Evolutionary conservation across 2,797 vertebrate genomes (phyloP).

Genomic region (Gallinago solitaria): DNA sequence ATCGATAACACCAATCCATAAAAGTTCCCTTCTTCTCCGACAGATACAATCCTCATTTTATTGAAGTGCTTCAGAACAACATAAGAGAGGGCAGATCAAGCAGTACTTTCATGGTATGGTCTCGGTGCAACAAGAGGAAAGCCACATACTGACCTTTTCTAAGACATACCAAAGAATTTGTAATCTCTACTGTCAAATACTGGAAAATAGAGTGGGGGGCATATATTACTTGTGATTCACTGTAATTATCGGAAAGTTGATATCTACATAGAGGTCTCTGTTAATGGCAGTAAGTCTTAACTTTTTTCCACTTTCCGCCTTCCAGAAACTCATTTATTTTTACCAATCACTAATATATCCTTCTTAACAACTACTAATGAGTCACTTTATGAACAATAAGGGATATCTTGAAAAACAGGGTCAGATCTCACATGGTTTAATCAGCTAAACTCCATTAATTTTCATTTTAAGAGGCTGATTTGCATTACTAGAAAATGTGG

Average conservation of each 20-base stretch:
- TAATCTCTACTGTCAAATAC: background rate
- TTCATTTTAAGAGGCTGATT: constrained; percentile 13
- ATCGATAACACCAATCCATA: background rate
- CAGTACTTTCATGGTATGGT: background rate
- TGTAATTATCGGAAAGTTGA: background rate
- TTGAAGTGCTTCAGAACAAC: background rate
- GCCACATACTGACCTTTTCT: background rate
- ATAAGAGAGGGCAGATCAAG: background rate
- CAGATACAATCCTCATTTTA: background rate
- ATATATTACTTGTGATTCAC: background rate
- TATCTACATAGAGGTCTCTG: background rate
- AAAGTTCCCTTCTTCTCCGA: background rate
- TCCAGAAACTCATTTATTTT: background rate
- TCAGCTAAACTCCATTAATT: background rate
- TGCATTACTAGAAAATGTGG: background rate
- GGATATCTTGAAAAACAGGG: background rate
- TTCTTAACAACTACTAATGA: background rate
- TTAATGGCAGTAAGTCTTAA: background rate
- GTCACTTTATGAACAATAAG: background rate
- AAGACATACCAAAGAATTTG: background rate
- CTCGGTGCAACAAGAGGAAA: background rate
- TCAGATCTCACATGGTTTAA: background rate
- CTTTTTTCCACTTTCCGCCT: background rate
- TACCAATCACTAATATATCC: background rate
- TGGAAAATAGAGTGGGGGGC: background rate